Evolutionary conservation across 2,797 vertebrate species (phyloP).

Genomic region (Mionectes olivaceus): DNA sequence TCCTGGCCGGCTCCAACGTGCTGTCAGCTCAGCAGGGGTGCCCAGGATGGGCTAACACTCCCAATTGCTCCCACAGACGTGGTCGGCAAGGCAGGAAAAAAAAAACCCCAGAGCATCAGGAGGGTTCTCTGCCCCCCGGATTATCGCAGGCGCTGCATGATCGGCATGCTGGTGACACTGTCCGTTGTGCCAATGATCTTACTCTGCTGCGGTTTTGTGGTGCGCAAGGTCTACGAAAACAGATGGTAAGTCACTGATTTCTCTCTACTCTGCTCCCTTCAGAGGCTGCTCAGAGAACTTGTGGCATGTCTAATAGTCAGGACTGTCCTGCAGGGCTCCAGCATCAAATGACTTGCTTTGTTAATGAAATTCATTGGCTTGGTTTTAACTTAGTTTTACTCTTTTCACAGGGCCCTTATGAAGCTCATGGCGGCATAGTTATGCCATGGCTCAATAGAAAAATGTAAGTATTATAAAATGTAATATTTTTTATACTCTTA

Average conservation of each 20-base stretch:
- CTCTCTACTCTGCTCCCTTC: not conserved
- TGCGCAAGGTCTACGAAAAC: not conserved
- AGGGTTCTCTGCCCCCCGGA: not conserved
- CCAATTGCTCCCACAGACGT: not conserved
- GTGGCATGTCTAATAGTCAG: not conserved
- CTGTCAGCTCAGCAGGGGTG: too few species aligned
- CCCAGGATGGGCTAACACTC: not conserved
- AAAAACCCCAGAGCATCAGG: not conserved
- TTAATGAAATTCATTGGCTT: not conserved
- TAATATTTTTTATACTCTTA: not conserved
- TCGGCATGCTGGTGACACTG: not conserved
- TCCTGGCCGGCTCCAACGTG: not conserved
- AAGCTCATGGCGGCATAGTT: constrained; percentile 77
- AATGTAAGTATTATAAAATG: constrained; percentile 80
- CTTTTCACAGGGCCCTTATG: constrained; percentile 72
- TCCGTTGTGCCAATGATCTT: not conserved
- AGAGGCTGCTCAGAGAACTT: not conserved
- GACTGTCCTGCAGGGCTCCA: not conserved
- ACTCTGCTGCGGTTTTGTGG: not conserved
- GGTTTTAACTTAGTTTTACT: not conserved
- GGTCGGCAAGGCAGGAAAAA: not conserved
- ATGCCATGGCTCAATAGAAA: constrained; percentile 86
- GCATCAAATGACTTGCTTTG: not conserved
- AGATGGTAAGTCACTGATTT: not conserved
- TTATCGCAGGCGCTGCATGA: not conserved